Base-by-base conservation (phyloP, 2,797 vertebrate genomes). In the Gymnocypris eckloni region DNA sequence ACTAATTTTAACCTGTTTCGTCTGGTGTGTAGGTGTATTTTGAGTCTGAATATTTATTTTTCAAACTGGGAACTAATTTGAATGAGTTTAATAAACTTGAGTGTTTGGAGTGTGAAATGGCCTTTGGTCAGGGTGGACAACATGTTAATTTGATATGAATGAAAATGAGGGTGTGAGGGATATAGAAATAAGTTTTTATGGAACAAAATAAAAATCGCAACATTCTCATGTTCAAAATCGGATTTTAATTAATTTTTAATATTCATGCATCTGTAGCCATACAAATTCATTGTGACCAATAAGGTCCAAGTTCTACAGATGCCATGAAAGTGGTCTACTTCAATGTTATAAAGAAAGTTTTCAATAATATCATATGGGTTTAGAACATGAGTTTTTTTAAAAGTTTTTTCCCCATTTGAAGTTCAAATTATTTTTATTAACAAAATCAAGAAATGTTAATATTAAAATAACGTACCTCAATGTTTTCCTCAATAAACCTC, bases 1-100 rank as follows among this genome's bases (percentile, higher is more conserved):
- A 92, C 95, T 96, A 95, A 94, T 96, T 97, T 96, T 95, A 96
- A 96, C 93, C 95, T 93, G 94, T 93, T 87, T 83, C 64, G 80
- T 1, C 39, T 83, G 83, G 52, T 67, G 90, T 87, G 41, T 92
- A 91, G 92, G 90, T 89, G 90, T 81, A 85, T 92, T 69, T 81
- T 37, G 13, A 52, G 66, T 39, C 0, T 84, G 11, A 83, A 66
- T 79, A 0, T 54, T 25, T 0, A 54, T 50, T 72, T 25, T 22
- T 2, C 13, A 13, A 54, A 41, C 11, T 71, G 13, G 13, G n/a
- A 39, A 54, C 11, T 39, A 70, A 70, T 81, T 69, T 22, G 25
- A 25, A 37, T 16, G 0, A n/a, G 41, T 39, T n/a, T 10, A 13
- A n/a, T n/a, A 11, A 56, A 39, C 16, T 76, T 76, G 2, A 37